Percentiles rank a stretch among this genome's conserved stretches.
Conservation (phyloP, 2,888 invertebrate species). For the Silvanus unidentatus region DNA sequence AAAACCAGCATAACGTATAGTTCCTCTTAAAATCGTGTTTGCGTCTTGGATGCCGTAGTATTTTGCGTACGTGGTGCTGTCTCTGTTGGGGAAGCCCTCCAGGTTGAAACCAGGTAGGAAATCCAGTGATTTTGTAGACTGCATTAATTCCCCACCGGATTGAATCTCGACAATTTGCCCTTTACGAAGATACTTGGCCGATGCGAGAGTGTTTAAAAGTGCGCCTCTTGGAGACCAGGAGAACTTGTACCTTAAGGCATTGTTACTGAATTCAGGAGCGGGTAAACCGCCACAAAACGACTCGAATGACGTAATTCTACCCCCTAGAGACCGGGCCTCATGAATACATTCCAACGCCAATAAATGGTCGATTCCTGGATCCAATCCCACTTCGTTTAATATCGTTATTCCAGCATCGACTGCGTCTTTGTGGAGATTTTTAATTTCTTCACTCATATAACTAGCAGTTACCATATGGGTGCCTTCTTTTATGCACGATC, state of each 20-base stretch:
- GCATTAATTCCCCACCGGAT: slow-evolving; percentile 85
- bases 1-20: slow-evolving; percentile 86
- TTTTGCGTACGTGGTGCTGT: slow-evolving; percentile 82
- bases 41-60: slow-evolving; percentile 85
- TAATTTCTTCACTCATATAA: slow-evolving; percentile 82
- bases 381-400: slow-evolving; percentile 94
- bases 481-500: slow-evolving; percentile 76
- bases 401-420: slow-evolving; percentile 85
- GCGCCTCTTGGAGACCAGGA: slow-evolving; percentile 97
- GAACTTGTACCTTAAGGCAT: slow-evolving; percentile 85
- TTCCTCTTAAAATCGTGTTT: slow-evolving; percentile 86
- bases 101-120: slow-evolving; percentile 95
- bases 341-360: slow-evolving; percentile 96
- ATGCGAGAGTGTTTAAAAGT: slow-evolving; percentile 80
- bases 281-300: slow-evolving; percentile 97
- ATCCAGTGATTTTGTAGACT: slow-evolving; percentile 69
- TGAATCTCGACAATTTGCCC: slow-evolving; percentile 73
- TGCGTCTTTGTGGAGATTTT: slow-evolving; percentile 71
- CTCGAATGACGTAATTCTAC: slow-evolving; percentile 88
- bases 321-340: slow-evolving; percentile 81
- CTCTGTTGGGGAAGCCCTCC: slow-evolving; percentile 95
- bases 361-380: slow-evolving; percentile 84
- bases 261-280: slow-evolving; percentile 92
- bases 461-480: slow-evolving; percentile 96
- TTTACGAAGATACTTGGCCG: slow-evolving; percentile 60